Base-by-base conservation (phyloP, 2,888 invertebrate species). In the Magallana nippona region DNA sequence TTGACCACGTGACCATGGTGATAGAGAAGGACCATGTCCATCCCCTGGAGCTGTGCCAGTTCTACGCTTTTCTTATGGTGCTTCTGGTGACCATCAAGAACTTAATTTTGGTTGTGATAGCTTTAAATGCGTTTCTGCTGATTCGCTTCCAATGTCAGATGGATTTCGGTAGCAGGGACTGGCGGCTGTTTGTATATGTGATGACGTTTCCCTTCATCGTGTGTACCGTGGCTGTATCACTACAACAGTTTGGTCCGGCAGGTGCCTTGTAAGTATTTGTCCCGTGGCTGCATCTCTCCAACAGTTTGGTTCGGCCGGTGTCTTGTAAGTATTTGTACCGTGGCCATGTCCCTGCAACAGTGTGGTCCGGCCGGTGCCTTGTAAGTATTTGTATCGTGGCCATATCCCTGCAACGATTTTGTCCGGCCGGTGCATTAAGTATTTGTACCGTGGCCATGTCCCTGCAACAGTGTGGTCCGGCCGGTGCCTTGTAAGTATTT, bases 401-500 rank as follows among this genome's bases (percentile, higher is more conserved):
- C 0, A 1, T 79, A 58, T 32, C 19, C 19, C 10, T 57, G 0
- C 0, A 79, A 13, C 55, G 27, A 17, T 32, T 32, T 32, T 2
- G 32, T 32, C 32, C 5, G 32, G 32, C 5, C 5, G 79, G 32
- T 32, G 32, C 5, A 2, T 32, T 32, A n/a, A n/a, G 32, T 1
- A n/a, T 22, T 2, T 55, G 55, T 27, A 27, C 57, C 10, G 17
- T 79, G 10, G 79, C 79, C 0, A 1, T 58, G 27, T 32, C 19
- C 19, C 10, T 57, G 1, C 2, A 79, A 3, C 55, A 57, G 27
- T 17, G 57, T 79, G 79, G 79, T 3, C 79, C 57, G 17, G 57
- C 58, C 1, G 79, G n/a, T 57, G 79, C 57, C 22, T 79, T 79
- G 79, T 79, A 79, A 79, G 79, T 79, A 32, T 32, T 32, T 32